Base-by-base conservation (phyloP, 2,113 vertebrate genomes). In the Aramus guarauna region DNA sequence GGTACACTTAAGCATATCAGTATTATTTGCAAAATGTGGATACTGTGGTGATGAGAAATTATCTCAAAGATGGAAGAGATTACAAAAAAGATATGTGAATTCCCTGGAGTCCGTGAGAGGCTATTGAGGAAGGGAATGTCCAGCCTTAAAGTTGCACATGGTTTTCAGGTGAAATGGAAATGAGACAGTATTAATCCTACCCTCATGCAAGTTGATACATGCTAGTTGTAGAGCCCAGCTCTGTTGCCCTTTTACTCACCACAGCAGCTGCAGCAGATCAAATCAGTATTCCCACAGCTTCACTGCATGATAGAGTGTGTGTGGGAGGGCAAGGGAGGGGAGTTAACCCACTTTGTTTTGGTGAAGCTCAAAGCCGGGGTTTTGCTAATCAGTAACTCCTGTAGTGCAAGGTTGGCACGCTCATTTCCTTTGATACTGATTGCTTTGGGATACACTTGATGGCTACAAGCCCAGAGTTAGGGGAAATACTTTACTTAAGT, bases 201-300 rank as follows among this genome's bases (percentile, higher is more conserved):
- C 9, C 1, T 81, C 56, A 8, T 36, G 45, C 92, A 72, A 73
- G 85, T 20, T 9, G 56, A 63, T 84, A 90, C 81, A 37, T 2
- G 12, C 34, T 12, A 30, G 56, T 24, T 30, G 56, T 71, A 67
- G 72, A 87, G 66, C 85, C 85, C 85, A 60, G 64, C 78, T 75
- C 88, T 88, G 64, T 64, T 91, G 85, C 74, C 84, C 81, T 85
- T 91, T 75, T 21, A 5, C 91, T 87, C 90, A 37, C 53, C 60
- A 67, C 72, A 89, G 90, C 80, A 95, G 91, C 90, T 91, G 87
- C 87, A 85, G 82, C 58, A 92, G 76, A 69, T 92, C 53, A 87
- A 27, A 39, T 22, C 90, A 80, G 96, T 71, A 66, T 80, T 91
- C 72, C 93, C 93, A 92, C 92, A 95, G 83, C 89, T 80, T 73